phyloP scores from a whole-genome alignment of 1,140 invertebrate genomes.

The Drosophila serrata region DNA sequence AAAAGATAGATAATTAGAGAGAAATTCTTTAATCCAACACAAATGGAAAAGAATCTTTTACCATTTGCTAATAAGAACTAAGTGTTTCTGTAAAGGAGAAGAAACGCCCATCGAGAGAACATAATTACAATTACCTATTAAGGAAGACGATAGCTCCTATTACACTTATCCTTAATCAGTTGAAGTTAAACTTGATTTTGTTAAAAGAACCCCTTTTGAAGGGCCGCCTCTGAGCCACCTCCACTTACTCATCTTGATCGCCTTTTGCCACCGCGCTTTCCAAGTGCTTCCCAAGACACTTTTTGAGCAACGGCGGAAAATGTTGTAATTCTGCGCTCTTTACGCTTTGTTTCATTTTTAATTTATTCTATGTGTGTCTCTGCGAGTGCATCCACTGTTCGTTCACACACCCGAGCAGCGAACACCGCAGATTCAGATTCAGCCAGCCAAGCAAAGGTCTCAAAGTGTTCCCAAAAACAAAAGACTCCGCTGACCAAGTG shows the following conservation, averaged over 20 bases:
- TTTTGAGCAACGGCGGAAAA: constrained; percentile 81
- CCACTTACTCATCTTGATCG: constrained; percentile 13
- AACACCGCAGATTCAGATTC: constrained; percentile 31
- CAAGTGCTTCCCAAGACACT: constrained; percentile 47
- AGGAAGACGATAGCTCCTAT: no score
- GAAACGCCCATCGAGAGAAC: no score
- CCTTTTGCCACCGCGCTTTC: constrained; percentile 40
- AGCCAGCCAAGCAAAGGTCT: constrained; percentile 63
- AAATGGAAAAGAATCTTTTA: not conserved
- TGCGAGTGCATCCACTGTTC: constrained; percentile 70
- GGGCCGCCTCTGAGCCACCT: not conserved
- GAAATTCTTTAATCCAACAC: not conserved
- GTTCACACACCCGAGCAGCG: constrained; percentile 50
- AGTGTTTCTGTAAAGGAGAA: not conserved
- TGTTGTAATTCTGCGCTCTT: constrained; percentile 81
- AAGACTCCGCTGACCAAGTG: constrained; percentile 75
- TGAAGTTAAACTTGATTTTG: not conserved
- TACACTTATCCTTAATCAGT: no score
- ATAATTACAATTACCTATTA: not conserved
- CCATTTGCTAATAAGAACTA: not conserved
- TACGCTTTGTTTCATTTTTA: constrained; percentile 84
- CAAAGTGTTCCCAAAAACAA: constrained; percentile 70
- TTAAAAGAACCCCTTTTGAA: not conserved
- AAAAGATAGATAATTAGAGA: not conserved
- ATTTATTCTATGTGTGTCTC: constrained; percentile 75